phyloP scores from a whole-genome alignment of 2,888 invertebrate species.

The Pollenia labialis region DNA sequence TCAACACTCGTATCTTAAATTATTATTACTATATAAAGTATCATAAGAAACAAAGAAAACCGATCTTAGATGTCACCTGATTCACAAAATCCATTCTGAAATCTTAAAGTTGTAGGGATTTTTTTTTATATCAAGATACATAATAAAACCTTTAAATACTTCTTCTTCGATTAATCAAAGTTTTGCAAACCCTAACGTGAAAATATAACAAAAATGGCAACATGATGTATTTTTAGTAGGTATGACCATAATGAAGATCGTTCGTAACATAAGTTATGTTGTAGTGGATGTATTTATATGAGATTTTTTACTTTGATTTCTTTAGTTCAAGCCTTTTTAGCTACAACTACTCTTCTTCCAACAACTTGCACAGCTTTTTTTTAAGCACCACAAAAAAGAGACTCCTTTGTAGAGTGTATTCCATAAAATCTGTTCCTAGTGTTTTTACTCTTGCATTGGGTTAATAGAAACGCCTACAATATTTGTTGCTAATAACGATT shows the following conservation, averaged over 20 bases:
- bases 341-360: slow-evolving; percentile 18
- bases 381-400: not conserved
- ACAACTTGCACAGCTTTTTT: slow-evolving; percentile 34
- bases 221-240: slow-evolving; percentile 47
- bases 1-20: too few species aligned
- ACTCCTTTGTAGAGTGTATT: not conserved
- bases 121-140: too few species aligned
- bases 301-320: slow-evolving; percentile 63
- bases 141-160: too few species aligned
- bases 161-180: not conserved
- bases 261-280: slow-evolving; percentile 78
- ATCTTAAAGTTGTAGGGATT: too few species aligned
- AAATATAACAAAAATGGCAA: slow-evolving; percentile 24
- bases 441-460: slow-evolving; percentile 54
- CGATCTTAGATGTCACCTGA: too few species aligned
- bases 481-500: slow-evolving; percentile 79
- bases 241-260: slow-evolving; percentile 81
- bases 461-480: slow-evolving; percentile 82
- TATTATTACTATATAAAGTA: too few species aligned
- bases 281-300: slow-evolving; percentile 55
- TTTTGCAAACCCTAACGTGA: slow-evolving; percentile 23
- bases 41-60: too few species aligned
- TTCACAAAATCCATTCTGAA: too few species aligned
- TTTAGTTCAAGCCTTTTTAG: slow-evolving; percentile 47
- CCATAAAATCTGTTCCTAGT: slow-evolving; percentile 7